A percentile compares a stretch with the other conserved stretches of the same genome.
phyloP scores from a whole-genome alignment of 2,113 vertebrate species.

The Hiodon alosoides region DNA sequence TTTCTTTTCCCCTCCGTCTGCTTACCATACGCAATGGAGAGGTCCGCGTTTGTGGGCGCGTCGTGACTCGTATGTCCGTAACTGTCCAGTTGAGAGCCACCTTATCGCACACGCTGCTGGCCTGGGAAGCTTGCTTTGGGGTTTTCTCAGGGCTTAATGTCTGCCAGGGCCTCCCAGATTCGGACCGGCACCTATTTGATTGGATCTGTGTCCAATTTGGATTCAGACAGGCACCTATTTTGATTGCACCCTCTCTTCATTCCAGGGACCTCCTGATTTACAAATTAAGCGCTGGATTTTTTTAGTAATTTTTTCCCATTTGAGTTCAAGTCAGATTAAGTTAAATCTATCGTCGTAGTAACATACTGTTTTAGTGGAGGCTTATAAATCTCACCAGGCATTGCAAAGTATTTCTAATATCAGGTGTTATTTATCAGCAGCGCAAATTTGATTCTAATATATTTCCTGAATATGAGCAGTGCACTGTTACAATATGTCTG shows the following conservation, averaged over 20 bases:
- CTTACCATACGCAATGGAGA: too few relatives aligned
- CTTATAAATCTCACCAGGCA: slow-evolving; percentile 40
- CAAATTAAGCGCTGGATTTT: slow-evolving; percentile 12
- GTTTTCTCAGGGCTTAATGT: too few relatives aligned
- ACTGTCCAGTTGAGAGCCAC: slow-evolving; percentile 12
- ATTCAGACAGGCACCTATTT: too few relatives aligned
- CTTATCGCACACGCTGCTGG: background rate
- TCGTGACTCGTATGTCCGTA: slow-evolving; percentile 30
- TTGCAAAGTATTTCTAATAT: slow-evolving; percentile 46
- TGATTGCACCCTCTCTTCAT: too few relatives aligned
- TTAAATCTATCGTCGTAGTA: slow-evolving; percentile 39
- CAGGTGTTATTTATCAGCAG: slow-evolving; percentile 58
- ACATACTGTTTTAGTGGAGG: slow-evolving; percentile 38
- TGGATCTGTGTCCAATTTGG: too few relatives aligned
- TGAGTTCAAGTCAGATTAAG: slow-evolving; percentile 35
- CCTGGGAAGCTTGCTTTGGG: background rate
- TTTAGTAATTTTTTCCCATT: slow-evolving; percentile 43
- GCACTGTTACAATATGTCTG: slow-evolving; percentile 48
- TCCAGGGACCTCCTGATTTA: background rate
- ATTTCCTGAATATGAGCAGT: slow-evolving; percentile 59
- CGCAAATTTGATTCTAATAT: slow-evolving; percentile 54
- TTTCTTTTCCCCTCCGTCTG: too few relatives aligned
- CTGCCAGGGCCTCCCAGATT: too few relatives aligned
- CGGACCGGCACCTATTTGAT: too few relatives aligned
- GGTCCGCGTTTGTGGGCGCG: slow-evolving; percentile 57